These are phyloP conservation scores for Florisuga fusca DNA, from an alignment of 2,797 vertebrate genomes.

Conservation along the genomic window DNA sequence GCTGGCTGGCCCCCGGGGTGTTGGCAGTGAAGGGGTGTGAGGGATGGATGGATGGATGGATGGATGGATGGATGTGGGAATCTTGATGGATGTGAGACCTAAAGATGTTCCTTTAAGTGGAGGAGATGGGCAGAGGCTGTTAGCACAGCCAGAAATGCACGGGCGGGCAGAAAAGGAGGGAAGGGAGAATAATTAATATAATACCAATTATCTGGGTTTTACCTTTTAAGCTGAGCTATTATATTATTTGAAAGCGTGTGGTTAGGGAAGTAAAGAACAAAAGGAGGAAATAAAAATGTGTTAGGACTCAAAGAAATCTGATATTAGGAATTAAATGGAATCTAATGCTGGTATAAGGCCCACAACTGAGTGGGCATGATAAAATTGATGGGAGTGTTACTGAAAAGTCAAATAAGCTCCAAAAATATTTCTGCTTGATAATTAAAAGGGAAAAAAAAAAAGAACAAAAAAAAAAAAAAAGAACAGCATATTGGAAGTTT, in stretches of 20 bases:
- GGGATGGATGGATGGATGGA: neutral
- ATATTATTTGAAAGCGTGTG: neutral
- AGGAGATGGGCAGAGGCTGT: neutral
- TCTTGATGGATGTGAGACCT: neutral
- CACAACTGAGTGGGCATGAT: neutral
- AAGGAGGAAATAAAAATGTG: neutral
- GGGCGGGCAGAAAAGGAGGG: neutral
- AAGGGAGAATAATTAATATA: constrained; percentile 27
- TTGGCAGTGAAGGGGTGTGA: neutral
- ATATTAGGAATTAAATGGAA: constrained; percentile 11
- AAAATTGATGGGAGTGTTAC: neutral
- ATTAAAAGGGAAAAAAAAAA: neutral
- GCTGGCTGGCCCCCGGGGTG: neutral
- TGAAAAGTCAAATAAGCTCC: constrained; percentile 23
- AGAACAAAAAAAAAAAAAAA: neutral
- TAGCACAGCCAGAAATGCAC: neutral
- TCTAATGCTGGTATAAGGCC: neutral
- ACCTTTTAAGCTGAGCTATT: constrained; percentile 1
- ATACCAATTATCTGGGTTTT: neutral
- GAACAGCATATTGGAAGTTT: neutral
- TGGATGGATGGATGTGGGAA: neutral
- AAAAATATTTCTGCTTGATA: constrained; percentile 34
- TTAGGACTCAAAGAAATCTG: constrained; percentile 9
- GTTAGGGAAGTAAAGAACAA: neutral
- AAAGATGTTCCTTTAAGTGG: neutral